These are phyloP conservation scores for Porites cylindrica DNA, from an alignment of 92 coral and sea anemone species.

Conservation along the genomic window DNA sequence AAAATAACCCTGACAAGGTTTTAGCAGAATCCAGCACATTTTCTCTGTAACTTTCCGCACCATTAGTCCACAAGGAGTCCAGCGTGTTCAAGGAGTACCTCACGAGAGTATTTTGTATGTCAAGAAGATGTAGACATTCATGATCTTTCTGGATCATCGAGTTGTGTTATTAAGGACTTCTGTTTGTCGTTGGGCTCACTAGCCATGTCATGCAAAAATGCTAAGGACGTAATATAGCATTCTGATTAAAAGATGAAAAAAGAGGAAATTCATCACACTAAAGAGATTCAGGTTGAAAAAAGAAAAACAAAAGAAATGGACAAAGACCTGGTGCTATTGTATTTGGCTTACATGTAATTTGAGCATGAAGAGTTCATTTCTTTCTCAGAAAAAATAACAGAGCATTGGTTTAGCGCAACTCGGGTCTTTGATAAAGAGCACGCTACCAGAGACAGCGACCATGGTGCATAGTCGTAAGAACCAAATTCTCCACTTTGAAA, in stretches of 20 bases:
- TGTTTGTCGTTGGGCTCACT: not conserved
- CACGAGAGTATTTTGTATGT: conserved; percentile 34
- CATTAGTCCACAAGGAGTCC: conserved; percentile 14
- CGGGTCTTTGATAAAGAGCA: too few species aligned
- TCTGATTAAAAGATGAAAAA: not conserved
- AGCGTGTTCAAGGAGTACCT: conserved; percentile 38
- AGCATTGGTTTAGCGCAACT: too few species aligned
- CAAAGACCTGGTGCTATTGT: too few species aligned
- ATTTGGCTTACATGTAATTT: too few species aligned
- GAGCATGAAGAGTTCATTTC: too few species aligned
- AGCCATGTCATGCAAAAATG: not conserved
- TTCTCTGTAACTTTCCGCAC: conserved; percentile 12
- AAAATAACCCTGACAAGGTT: conserved; percentile 22
- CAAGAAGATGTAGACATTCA: conserved; percentile 26
- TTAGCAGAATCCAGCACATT: conserved; percentile 61
- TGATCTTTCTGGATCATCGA: not conserved
- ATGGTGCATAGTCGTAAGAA: too few species aligned
- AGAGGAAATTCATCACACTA: not conserved
- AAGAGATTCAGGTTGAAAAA: too few species aligned
- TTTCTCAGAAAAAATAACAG: too few species aligned
- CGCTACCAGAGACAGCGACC: too few species aligned
- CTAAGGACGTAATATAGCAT: not conserved
- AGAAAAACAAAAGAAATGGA: too few species aligned
- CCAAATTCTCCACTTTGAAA: too few species aligned
- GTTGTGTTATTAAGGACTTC: not conserved